A percentile compares a stretch with the other conserved stretches of the same genome.
Conservation (phyloP, 2,888 invertebrate species). For the Acrocyrtus sp. region DNA sequence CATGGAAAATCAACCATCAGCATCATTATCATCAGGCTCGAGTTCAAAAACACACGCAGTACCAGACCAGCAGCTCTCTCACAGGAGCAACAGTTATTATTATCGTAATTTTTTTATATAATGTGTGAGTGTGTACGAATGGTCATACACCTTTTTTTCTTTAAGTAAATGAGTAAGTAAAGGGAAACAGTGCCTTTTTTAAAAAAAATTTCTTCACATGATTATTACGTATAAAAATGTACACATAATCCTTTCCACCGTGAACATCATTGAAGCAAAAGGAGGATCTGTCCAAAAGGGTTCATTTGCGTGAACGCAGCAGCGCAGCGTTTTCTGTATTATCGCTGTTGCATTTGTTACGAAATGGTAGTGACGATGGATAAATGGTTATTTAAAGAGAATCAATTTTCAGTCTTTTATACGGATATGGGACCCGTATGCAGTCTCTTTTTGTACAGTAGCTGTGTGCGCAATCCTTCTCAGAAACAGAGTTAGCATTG, state of each 20-base stretch:
- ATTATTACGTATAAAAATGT: slow-evolving; percentile 16
- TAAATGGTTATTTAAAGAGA: slow-evolving; percentile 35
- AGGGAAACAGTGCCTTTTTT: slow-evolving; percentile 9
- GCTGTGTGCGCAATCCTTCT: too few species aligned
- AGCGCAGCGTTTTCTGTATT: too few species aligned
- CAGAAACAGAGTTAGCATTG: too few species aligned
- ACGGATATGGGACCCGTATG: too few species aligned
- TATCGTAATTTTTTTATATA: too few species aligned
- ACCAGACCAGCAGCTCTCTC: neutral
- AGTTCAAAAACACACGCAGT: slow-evolving; percentile 4
- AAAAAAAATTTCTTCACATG: slow-evolving; percentile 40
- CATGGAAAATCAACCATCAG: slow-evolving; percentile 24
- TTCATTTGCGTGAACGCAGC: slow-evolving; percentile 42
- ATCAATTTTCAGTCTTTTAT: too few species aligned
- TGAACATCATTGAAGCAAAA: neutral
- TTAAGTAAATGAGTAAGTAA: slow-evolving; percentile 18
- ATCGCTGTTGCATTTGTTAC: too few species aligned
- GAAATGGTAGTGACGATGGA: slow-evolving; percentile 40
- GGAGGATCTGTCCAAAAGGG: slow-evolving; percentile 42
- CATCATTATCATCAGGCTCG: slow-evolving; percentile 16
- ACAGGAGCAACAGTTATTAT: slow-evolving; percentile 28
- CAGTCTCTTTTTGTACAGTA: too few species aligned
- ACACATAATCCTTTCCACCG: too few species aligned
- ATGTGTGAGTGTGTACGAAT: too few species aligned
- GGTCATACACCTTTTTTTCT: too few species aligned